Percentiles rank a stretch among this genome's conserved stretches.
Conservation (phyloP, 2,113 vertebrate genomes). For the Colistium nudipinnis region DNA sequence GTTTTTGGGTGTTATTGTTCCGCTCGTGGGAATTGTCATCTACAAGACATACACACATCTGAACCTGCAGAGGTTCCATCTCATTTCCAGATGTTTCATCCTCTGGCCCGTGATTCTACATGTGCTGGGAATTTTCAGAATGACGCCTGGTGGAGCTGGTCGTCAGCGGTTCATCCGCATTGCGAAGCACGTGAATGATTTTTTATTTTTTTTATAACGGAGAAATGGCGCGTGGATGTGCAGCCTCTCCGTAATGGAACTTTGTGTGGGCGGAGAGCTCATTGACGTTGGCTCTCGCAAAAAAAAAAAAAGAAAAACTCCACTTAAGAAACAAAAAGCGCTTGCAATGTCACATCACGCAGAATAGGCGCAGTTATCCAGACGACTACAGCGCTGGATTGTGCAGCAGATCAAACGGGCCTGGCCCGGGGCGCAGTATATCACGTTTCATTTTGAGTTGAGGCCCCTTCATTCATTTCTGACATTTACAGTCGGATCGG, state of each 20-base stretch:
- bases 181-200: constrained; percentile 36
- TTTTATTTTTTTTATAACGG: constrained; percentile 29
- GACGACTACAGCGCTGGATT: constrained; percentile 62
- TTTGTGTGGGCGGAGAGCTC: constrained; percentile 71
- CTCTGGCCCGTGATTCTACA: constrained; percentile 43
- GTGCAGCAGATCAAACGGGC: constrained; percentile 76
- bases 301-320: too few relatives aligned
- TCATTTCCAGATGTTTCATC: constrained; percentile 66
- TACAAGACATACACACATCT: constrained; percentile 30
- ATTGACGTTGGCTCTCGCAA: constrained; percentile 52
- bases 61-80: constrained; percentile 53
- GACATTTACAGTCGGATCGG: constrained; percentile 82
- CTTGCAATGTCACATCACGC: constrained; percentile 70
- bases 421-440: constrained; percentile 65
- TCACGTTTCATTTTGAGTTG: constrained; percentile 79
- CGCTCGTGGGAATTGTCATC: constrained; percentile 48
- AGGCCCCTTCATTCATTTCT: constrained; percentile 85
- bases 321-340: constrained; percentile 66
- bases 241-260: constrained; percentile 69
- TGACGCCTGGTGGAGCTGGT: constrained; percentile 53
- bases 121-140: constrained; percentile 46
- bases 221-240: constrained; percentile 33
- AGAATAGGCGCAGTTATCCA: constrained; percentile 67
- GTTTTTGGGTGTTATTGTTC: constrained; percentile 52
- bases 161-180: constrained; percentile 29